Conservation (phyloP, 2,113 vertebrate genomes). For the Cololabis saira region DNA sequence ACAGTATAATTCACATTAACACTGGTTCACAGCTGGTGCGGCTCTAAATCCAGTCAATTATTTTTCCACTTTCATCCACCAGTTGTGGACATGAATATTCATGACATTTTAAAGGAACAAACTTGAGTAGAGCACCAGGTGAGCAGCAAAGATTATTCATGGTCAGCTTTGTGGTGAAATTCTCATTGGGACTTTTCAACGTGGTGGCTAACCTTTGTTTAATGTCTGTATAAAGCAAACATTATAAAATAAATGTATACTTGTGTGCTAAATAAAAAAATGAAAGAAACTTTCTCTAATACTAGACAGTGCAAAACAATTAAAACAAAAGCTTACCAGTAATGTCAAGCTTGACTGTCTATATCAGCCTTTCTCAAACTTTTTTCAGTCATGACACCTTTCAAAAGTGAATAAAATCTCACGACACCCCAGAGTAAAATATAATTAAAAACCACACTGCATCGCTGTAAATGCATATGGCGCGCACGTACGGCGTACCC, state of each 20-base stretch:
- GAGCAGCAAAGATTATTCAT: constrained; percentile 22
- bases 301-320: too few species aligned
- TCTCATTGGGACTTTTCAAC: neutral
- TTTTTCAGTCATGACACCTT: too few species aligned
- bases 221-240: constrained; percentile 1
- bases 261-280: constrained; percentile 9
- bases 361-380: too few species aligned
- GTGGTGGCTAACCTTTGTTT: neutral
- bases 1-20: constrained; percentile 50
- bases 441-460: too few species aligned
- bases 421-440: too few species aligned
- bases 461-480: too few species aligned
- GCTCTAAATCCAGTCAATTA: constrained; percentile 63
- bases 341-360: too few species aligned
- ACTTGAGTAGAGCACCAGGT: constrained; percentile 20
- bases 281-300: neutral
- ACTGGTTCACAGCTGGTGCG: constrained; percentile 43
- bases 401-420: too few species aligned
- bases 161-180: constrained; percentile 1
- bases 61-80: constrained; percentile 53
- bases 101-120: constrained; percentile 42
- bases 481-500: too few species aligned
- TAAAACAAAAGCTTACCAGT: too few species aligned
- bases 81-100: constrained; percentile 58
- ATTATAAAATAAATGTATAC: neutral